Conservation (phyloP, 2,113 vertebrate genomes). For the Merops nubicus region DNA sequence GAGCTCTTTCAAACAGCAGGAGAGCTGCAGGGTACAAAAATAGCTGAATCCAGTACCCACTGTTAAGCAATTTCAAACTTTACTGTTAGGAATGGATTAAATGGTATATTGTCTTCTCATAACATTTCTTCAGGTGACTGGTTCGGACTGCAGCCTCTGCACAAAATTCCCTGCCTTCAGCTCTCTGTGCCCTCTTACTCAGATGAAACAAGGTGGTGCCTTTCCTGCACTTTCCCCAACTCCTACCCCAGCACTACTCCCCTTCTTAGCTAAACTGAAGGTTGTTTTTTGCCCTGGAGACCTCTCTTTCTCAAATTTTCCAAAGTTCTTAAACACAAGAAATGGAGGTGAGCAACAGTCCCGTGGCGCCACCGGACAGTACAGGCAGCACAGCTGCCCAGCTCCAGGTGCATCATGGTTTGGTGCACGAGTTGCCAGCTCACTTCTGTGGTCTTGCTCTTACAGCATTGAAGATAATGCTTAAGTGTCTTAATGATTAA, state of each 20-base stretch:
- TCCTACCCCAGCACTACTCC: not conserved
- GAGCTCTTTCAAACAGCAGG: not conserved
- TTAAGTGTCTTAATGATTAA: not conserved
- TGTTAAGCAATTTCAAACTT: not conserved
- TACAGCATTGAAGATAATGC: not conserved
- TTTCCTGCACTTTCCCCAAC: not conserved
- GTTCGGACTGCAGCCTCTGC: not conserved
- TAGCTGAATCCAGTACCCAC: not conserved
- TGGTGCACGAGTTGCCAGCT: not conserved
- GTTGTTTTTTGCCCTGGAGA: not conserved
- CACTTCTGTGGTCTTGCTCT: not conserved
- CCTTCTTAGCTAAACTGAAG: not conserved
- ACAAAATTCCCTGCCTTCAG: not conserved
- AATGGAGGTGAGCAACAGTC: not conserved
- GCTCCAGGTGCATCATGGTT: not conserved
- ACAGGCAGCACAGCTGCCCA: not conserved
- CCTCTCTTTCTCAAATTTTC: not conserved
- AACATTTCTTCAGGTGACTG: not conserved
- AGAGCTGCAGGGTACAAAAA: not conserved
- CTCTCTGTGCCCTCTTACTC: not conserved
- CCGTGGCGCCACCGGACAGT: fast-evolving
- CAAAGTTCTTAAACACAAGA: not conserved
- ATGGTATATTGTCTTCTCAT: not conserved
- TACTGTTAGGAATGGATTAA: not conserved
- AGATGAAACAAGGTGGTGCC: fast-evolving